Base-by-base conservation (phyloP, 2,888 invertebrate genomes). In the Tillus elongatus region DNA sequence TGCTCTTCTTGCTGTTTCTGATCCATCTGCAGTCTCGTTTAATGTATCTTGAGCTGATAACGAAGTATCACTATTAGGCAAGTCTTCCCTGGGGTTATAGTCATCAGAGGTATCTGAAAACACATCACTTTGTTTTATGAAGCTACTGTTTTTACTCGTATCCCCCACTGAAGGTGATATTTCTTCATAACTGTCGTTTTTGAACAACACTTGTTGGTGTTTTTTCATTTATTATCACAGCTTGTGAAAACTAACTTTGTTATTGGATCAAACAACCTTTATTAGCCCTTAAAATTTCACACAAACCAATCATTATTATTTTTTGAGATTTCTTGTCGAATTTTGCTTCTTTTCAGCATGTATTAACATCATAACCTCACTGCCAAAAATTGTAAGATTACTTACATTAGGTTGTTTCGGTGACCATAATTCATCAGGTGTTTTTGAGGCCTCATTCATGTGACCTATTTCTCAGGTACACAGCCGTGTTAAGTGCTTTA, bases 401-500 rank as follows among this genome's bases (percentile, higher is more conserved):
- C 39, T 41, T 9, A 49, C 36, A 37, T 47, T 38, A 24, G 44
- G 40, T 39, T 49, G 47, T 31, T 16, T 40, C 4, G 35, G 33
- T 19, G 27, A 15, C 46, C 46, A 48, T 19, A 47, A 40, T 32
- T 46, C 47, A 29, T 37, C 45, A 29, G 47, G 47, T 10, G 42
- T 47, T 33, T 43, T 47, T 16, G 37, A 45, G 19, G 33, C 42
- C 40, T 16, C 36, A 34, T 12, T 38, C 43, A 29, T 42, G 33
- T 24, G 45, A 45, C 31, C 48, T 36, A 34, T 47, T 49, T 11
- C 34, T 36, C 3, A 45, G 33, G 33, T 46, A 43, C 12, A 43
- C 44, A 30, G 46, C 46, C n/a, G 43, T 46, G 26, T 31, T 34
- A 16, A 48, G 39, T 4, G 56, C 56, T 35, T 59, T 56, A 13